Base-by-base conservation (phyloP, 2,113 vertebrate genomes). In the Stictonetta naevosa region DNA sequence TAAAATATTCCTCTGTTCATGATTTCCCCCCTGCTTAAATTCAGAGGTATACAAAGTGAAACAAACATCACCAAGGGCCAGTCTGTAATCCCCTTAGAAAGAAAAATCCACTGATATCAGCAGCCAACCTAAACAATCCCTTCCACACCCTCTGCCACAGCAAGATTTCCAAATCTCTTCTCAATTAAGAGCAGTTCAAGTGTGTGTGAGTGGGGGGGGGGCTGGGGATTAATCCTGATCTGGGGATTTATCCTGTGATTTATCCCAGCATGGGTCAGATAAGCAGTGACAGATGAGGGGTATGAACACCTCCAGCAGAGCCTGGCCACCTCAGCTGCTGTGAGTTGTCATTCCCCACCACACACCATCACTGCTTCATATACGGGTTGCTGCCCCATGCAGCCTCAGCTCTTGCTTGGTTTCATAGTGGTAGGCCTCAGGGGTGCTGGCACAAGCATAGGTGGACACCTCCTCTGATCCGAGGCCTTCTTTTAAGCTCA, bases 261-360 rank as follows among this genome's bases (percentile, higher is more conserved):
- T n/a, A n/a, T n/a, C 15, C 25, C 69, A 77, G 20, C 29, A 58
- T 5, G 1, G 1, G 21, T 33, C 71, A 48, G 33, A 6, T 8
- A 9, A 59, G 11, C 29, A 66, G 25, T 1, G 28, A 33, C 1
- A 42, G 31, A 33, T 20, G 6, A 60, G 8, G 78, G 18, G 4
- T 10, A 4, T 20, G 14, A 5, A 2, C 6, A 11, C 7, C 29
- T 29, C 64, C 50, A 48, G 34, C 0, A 66, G 38, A 90, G 18
- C 38, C 64, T 38, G 55, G 6, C 7, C 25, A 36, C 7, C 4
- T 31, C 28, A 31, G 16, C 53, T 10, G 36, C 36, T 20, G 36
- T 13, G 28, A 1, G 0, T 0, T n/a, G 5, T 4, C 55, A 2
- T 5, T n/a, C 38, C n/a, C 12, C n/a, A 31, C 8, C 14, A 3